A percentile compares a stretch with the other conserved stretches of the same genome.
Evolutionary conservation across 2,797 vertebrate species (phyloP).

Genomic region (Lycodopsis pacificus): DNA sequence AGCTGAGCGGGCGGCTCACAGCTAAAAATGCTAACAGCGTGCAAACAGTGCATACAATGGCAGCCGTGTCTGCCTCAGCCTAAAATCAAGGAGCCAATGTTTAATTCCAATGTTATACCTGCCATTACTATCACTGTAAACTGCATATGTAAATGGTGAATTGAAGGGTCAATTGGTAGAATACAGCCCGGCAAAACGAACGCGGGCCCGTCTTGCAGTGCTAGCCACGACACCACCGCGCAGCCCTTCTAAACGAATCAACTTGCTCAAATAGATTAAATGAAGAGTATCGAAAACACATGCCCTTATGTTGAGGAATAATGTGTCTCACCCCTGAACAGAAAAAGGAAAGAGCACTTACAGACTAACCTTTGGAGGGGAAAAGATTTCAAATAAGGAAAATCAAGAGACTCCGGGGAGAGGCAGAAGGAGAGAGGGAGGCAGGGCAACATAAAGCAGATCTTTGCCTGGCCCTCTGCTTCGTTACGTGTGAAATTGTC

Average conservation of each 20-base stretch:
- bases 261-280: slow-evolving; percentile 5
- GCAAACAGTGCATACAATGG: no score
- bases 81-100: no score
- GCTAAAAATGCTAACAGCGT: no score
- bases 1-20: no score
- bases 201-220: not conserved
- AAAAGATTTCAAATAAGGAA: slow-evolving; percentile 37
- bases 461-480: slow-evolving; percentile 63
- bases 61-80: no score
- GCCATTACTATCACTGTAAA: no score
- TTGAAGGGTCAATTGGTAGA: not conserved
- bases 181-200: no score
- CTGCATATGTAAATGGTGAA: not conserved
- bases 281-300: slow-evolving; percentile 6
- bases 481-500: slow-evolving; percentile 72
- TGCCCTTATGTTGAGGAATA: not conserved
- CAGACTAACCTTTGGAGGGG: slow-evolving; percentile 11
- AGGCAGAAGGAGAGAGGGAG: slow-evolving; percentile 32
- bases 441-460: slow-evolving; percentile 77
- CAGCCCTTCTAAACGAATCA: not conserved
- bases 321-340: not conserved
- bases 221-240: no score
- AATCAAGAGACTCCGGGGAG: slow-evolving; percentile 47
- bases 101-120: no score
- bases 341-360: slow-evolving; percentile 14